Percentiles rank a stretch among this genome's conserved stretches.
Evolutionary conservation across 1,140 invertebrate species (phyloP).

Genomic region (Scaptomyza hsui): DNA sequence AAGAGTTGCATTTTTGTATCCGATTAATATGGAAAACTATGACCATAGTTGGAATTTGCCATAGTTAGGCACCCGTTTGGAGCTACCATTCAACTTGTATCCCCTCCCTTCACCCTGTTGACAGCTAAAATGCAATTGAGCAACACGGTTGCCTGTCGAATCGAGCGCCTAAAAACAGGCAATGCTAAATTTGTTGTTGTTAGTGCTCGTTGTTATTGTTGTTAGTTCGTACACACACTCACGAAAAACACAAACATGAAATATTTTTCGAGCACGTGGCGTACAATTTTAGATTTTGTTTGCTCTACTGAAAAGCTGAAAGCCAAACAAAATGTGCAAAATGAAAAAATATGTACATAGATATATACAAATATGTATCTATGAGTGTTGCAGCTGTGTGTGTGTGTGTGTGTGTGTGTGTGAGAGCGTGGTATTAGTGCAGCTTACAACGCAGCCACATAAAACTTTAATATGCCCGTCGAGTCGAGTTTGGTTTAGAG

Average conservation of each 20-base stretch:
- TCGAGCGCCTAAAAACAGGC: conserved; percentile 12
- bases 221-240: conserved; percentile 4
- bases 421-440: conserved; percentile 29
- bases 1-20: neutral
- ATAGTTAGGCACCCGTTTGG: neutral
- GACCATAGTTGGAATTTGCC: neutral
- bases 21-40: conserved; percentile 8
- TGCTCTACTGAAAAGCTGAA: conserved; percentile 49
- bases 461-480: conserved; percentile 62
- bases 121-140: conserved; percentile 31
- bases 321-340: conserved; percentile 62
- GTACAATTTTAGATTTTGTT: conserved; percentile 46
- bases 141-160: neutral
- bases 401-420: no score
- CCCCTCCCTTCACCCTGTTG: neutral
- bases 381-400: conserved; percentile 15
- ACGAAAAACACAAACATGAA: conserved; percentile 31
- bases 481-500: conserved; percentile 22
- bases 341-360: conserved; percentile 35
- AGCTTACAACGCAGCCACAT: conserved; percentile 48
- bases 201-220: neutral
- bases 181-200: conserved; percentile 15
- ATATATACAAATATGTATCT: conserved; percentile 53
- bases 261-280: conserved; percentile 34
- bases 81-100: conserved; percentile 3